phyloP scores from a whole-genome alignment of 2,888 invertebrate species.

The Sarcophaga caerulescens region DNA sequence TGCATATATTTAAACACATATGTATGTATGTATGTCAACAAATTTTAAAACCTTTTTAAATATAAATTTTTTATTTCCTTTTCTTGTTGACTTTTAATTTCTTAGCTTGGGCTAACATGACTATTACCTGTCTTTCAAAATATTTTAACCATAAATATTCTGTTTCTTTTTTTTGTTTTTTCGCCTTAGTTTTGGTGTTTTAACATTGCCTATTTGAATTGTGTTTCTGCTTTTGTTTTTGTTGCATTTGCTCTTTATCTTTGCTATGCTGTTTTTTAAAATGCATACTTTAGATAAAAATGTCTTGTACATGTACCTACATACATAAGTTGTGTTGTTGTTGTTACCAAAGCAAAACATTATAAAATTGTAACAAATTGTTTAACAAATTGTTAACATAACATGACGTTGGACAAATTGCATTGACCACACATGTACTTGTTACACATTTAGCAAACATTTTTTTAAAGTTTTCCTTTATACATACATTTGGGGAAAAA shows the following conservation, averaged over 20 bases:
- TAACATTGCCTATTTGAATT: constrained; percentile 30
- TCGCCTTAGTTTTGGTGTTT: not conserved
- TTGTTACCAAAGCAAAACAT: not conserved
- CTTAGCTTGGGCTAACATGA: constrained; percentile 50
- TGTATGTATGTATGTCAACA: no score
- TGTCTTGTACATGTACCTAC: not conserved
- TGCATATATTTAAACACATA: no score
- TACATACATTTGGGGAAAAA: not conserved
- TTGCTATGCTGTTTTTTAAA: not conserved
- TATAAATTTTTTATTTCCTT: not conserved
- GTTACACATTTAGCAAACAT: constrained; percentile 60
- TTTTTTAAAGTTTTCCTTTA: not conserved
- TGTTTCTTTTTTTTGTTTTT: not conserved
- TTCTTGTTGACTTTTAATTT: constrained; percentile 29
- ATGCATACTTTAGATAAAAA: not conserved
- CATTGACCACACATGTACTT: constrained; percentile 67
- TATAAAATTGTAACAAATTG: constrained; percentile 67
- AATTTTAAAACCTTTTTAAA: no score
- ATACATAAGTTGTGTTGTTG: not conserved
- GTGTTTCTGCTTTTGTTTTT: not conserved
- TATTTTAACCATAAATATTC: constrained; percentile 55
- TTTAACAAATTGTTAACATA: constrained; percentile 67
- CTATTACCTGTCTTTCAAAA: constrained; percentile 54
- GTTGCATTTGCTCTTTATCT: constrained; percentile 21
- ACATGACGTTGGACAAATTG: constrained; percentile 68